Conservation (phyloP, 2,888 invertebrate genomes). For the Eupithecia subumbrata region DNA sequence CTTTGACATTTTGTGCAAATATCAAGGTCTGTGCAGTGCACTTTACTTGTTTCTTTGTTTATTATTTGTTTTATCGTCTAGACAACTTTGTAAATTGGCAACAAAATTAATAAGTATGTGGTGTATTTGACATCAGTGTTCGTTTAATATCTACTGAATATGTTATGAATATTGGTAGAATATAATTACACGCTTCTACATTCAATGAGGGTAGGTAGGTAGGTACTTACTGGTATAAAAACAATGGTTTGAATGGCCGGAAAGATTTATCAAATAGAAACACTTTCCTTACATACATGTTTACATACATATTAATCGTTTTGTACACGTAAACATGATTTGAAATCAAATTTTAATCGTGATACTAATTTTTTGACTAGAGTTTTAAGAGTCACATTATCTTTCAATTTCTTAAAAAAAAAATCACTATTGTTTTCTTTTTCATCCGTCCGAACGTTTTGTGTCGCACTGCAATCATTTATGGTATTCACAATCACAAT, state of each 20-base stretch:
- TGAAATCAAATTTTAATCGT: constrained; percentile 8
- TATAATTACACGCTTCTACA: not conserved
- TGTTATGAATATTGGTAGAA: not conserved
- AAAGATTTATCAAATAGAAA: not conserved
- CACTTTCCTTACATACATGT: not conserved
- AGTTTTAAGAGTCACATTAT: constrained; percentile 8
- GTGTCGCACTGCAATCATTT: not conserved
- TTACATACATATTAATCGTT: not conserved
- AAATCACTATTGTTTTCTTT: not conserved
- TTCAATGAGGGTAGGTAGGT: too few relatives aligned
- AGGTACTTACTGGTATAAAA: not conserved
- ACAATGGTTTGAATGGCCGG: not conserved
- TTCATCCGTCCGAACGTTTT: not conserved
- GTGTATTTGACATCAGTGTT: not conserved
- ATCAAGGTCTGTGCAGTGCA: constrained; percentile 53
- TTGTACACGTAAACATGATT: not conserved
- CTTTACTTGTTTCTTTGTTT: constrained; percentile 11
- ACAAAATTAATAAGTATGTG: too few relatives aligned
- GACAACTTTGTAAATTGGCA: not conserved
- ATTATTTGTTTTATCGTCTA: constrained; percentile 2
- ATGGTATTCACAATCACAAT: constrained; percentile 29
- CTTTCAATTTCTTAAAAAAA: not conserved
- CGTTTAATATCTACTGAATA: not conserved
- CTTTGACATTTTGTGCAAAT: constrained; percentile 58
- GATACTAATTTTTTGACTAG: constrained; percentile 14